phyloP scores from a whole-genome alignment of 1,140 invertebrate genomes.

The Lepidurus packardi region DNA sequence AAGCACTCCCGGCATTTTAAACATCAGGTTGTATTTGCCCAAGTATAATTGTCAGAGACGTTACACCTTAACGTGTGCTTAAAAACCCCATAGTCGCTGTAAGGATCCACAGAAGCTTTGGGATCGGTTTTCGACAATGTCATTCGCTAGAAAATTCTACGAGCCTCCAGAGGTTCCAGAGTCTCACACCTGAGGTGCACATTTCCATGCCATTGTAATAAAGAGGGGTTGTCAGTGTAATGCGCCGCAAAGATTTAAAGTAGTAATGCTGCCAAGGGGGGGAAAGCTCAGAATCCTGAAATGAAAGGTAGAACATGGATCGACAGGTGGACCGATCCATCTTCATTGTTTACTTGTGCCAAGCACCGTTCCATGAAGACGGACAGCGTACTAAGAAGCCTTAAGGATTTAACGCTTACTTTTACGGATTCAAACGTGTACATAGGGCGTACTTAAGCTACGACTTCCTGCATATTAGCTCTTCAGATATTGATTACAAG shows the following conservation, averaged over 20 bases:
- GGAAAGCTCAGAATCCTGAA: neutral
- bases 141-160: too few relatives aligned
- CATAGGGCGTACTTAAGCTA: neutral
- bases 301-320: neutral
- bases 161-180: neutral
- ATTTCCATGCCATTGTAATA: neutral
- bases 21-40: neutral
- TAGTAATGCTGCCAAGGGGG: neutral
- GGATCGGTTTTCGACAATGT: too few relatives aligned
- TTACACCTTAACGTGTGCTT: neutral
- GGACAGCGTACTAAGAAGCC: neutral
- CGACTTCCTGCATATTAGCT: neutral
- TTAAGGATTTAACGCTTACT: neutral
- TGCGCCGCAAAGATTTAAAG: neutral
- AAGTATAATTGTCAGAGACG: neutral
- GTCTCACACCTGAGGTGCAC: neutral
- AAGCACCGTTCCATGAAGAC: neutral
- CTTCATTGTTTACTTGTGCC: neutral
- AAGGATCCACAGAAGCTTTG: too few relatives aligned
- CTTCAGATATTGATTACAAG: too few relatives aligned
- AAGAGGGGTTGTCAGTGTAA: neutral
- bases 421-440: neutral
- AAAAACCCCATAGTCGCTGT: neutral
- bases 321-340: conserved; percentile 1
- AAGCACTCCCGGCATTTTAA: neutral